Conservation (phyloP, 2,797 vertebrate species). For the Sebastes kiyomatsui region DNA sequence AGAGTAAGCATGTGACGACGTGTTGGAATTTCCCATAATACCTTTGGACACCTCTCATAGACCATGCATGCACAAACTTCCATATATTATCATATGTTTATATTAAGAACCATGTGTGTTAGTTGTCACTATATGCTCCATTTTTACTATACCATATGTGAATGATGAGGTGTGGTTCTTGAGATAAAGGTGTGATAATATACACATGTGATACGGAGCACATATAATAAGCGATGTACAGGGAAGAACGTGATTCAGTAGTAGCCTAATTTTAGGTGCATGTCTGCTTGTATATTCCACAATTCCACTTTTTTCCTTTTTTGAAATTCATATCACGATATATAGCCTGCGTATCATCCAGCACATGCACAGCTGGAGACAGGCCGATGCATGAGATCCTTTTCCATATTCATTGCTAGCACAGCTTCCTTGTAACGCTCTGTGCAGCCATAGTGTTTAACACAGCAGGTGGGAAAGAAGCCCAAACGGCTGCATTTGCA, state of each 20-base stretch:
- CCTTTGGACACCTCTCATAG: neutral
- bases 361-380: neutral
- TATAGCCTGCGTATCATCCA: neutral
- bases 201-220: neutral
- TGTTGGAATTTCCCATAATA: neutral
- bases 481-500: neutral
- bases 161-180: neutral
- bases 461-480: slow-evolving; percentile 14
- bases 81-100: neutral
- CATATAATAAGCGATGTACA: neutral
- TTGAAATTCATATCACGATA: neutral
- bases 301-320: neutral
- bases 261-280: neutral
- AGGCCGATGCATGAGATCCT: neutral
- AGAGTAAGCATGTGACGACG: too few relatives aligned
- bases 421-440: neutral
- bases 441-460: neutral
- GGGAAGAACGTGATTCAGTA: neutral
- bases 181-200: neutral
- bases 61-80: neutral
- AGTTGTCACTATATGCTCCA: neutral
- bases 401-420: neutral
- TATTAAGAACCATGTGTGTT: neutral
- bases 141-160: neutral
- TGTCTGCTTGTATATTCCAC: neutral